phyloP scores from a whole-genome alignment of 2,797 vertebrate species.

The Eulemur albifrons region DNA sequence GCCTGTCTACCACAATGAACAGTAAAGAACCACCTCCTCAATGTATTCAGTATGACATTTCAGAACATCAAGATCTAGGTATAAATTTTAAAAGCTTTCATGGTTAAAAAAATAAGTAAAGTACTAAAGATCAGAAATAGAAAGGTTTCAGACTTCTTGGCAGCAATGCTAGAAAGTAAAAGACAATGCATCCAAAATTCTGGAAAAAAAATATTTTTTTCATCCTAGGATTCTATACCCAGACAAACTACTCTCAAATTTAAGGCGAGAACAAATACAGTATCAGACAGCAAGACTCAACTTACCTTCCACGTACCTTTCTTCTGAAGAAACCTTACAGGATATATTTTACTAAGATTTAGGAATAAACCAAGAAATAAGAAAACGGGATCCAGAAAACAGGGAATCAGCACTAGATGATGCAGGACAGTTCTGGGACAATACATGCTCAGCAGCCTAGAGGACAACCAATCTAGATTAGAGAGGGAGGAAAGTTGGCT shows the following conservation, averaged over 20 bases:
- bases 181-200: neutral
- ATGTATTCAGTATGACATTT: neutral
- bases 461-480: neutral
- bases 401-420: neutral
- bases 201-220: neutral
- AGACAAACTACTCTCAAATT: neutral
- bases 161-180: neutral
- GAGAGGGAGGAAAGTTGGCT: neutral
- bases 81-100: neutral
- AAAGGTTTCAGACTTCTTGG: neutral
- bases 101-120: neutral
- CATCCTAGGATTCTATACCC: neutral
- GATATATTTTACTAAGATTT: neutral
- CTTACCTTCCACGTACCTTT: neutral
- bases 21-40: neutral
- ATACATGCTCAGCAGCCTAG: no score
- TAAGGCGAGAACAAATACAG: neutral
- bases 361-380: neutral
- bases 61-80: neutral
- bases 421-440: neutral
- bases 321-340: slow-evolving; percentile 2
- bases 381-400: neutral
- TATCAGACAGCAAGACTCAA: neutral
- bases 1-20: neutral
- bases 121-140: neutral